Base-by-base conservation (phyloP, 2,797 vertebrate genomes). In the Enteromius thamalakanensis region DNA sequence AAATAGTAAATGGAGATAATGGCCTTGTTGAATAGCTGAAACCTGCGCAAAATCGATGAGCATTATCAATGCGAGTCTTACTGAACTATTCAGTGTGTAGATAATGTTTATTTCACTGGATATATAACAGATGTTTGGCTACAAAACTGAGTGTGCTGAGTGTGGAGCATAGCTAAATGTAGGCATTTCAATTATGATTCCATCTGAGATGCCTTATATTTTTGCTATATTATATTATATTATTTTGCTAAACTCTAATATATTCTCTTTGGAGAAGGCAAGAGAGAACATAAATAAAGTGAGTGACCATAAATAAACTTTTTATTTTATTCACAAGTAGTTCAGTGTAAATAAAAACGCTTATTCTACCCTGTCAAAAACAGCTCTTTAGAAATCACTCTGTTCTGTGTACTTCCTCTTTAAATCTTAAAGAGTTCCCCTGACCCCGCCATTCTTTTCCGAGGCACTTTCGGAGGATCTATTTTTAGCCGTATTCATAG, bases 1-100 rank as follows among this genome's bases (percentile, higher is more conserved):
- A 78, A 53, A 78, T 69, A 69, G 76, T 74, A 82, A 84, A 86
- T 81, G 77, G 81, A 86, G 71, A 84, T 86, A 85, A 88, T 88
- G 77, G 85, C 3, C 1, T 5, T 37, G 67, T 37, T 78, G 85
- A 68, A 85, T 55, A 53, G 32, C 26, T 6, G 82, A 80, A 77
- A 84, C 68, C 58, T 68, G 45, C 51, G 10, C 71, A 69, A 83
- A 79, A 69, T 82, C 82, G 34, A 69, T 70, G 51, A 76, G 67
- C 29, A 71, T 80, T 83, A 80, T 80, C 58, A 71, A 80, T 80
- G 34, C 81, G 75, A 60, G 71, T 85, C 55, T 86, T 65, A 60
- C 79, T 34, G 68, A 55, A 26, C 75, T 81, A 34, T 84, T 69
- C 37, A 21, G 64, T 64, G 45, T 47, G 64, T 67, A 47, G 29